Percentiles rank a stretch among this genome's conserved stretches.
Evolutionary conservation across 2,113 vertebrate genomes (phyloP).

Genomic region (Phaethon lepturus): DNA sequence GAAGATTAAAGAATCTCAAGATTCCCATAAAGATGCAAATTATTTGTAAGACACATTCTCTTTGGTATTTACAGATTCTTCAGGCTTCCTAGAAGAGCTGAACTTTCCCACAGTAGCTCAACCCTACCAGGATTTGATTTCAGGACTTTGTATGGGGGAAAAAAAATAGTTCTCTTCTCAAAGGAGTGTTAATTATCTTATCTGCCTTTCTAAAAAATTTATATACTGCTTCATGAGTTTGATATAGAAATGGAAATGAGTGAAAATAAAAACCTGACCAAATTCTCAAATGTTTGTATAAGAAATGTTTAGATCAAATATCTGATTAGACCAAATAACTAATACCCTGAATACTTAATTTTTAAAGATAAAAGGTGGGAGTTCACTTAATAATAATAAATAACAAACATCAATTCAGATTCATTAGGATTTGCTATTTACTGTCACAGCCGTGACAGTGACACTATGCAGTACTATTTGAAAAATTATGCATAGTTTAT

Average conservation of each 20-base stretch:
- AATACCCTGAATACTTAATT: background rate
- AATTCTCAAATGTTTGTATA: background rate
- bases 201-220: background rate
- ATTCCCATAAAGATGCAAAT: background rate
- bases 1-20: background rate
- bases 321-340: background rate
- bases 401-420: background rate
- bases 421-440: background rate
- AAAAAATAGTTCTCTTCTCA: background rate
- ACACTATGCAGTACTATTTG: accelerated
- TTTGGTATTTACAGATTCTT: background rate
- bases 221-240: background rate
- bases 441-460: background rate
- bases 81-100: background rate
- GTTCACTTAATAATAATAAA: background rate
- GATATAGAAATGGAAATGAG: background rate
- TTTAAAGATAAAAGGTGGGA: background rate
- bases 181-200: background rate
- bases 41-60: background rate
- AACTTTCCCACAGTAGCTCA: background rate
- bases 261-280: background rate
- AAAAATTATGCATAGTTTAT: background rate
- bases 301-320: background rate
- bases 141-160: background rate
- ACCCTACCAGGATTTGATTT: background rate